These are phyloP conservation scores for Brachynemurus nebulosus DNA, from an alignment of 2,888 invertebrate species.

Conservation along the genomic window DNA sequence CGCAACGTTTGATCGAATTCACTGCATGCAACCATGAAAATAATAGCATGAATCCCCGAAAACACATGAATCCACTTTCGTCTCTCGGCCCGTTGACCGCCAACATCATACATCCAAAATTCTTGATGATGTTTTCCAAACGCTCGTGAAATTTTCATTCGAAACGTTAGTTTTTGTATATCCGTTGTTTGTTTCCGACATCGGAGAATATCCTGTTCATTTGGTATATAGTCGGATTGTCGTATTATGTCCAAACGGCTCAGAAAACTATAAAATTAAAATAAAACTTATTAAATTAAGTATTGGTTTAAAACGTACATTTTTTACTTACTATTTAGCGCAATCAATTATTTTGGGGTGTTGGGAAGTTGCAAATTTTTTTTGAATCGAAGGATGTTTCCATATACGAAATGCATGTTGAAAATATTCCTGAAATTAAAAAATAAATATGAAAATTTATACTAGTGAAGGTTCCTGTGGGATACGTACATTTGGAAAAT, in stretches of 20 bases:
- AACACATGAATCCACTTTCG: slow-evolving; percentile 76
- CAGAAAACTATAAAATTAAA: slow-evolving; percentile 46
- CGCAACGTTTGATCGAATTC: slow-evolving; percentile 65
- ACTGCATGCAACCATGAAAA: slow-evolving; percentile 67
- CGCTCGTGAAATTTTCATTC: slow-evolving; percentile 52
- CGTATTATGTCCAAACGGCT: slow-evolving; percentile 53
- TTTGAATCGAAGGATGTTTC: background rate
- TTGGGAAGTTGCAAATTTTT: background rate
- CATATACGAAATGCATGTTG: background rate
- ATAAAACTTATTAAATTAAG: slow-evolving; percentile 5
- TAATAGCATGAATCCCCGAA: slow-evolving; percentile 66
- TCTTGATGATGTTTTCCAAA: slow-evolving; percentile 56
- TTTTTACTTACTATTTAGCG: background rate
- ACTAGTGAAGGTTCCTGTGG: background rate
- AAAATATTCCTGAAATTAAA: background rate
- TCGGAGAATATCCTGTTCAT: slow-evolving; percentile 61
- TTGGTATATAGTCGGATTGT: slow-evolving; percentile 49
- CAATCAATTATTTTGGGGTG: background rate
- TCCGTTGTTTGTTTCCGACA: slow-evolving; percentile 60
- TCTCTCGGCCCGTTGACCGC: slow-evolving; percentile 67
- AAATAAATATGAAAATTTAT: background rate
- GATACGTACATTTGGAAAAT: slow-evolving; percentile 41
- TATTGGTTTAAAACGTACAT: background rate
- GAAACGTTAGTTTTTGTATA: slow-evolving; percentile 62
- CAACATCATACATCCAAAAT: slow-evolving; percentile 75